These are phyloP conservation scores for Arothron firmamentum DNA, from an alignment of 2,113 vertebrate species.

Conservation along the genomic window DNA sequence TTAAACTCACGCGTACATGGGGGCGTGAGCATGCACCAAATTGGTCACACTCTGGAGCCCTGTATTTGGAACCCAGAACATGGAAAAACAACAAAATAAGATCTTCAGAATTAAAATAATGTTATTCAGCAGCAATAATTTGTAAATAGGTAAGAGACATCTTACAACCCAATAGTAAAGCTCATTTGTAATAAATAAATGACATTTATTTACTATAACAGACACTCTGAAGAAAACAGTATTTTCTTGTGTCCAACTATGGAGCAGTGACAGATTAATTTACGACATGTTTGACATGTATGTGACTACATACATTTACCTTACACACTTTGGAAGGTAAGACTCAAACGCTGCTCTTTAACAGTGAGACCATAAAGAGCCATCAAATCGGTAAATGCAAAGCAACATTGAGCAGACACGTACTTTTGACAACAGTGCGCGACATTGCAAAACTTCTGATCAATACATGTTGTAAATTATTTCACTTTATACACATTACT, in stretches of 20 bases:
- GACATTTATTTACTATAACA: conserved; percentile 4
- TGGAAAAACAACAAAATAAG: too few species aligned
- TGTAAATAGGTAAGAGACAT: not conserved
- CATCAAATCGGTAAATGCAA: conserved; percentile 22
- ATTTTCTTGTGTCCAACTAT: not conserved
- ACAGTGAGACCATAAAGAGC: not conserved
- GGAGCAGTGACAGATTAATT: not conserved
- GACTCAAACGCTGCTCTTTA: not conserved
- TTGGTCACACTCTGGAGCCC: too few species aligned
- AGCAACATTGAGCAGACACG: conserved; percentile 23
- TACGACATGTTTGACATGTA: not conserved
- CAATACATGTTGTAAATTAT: not conserved
- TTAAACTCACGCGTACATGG: conserved; percentile 34
- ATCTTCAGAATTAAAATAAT: not conserved
- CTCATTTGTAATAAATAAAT: conserved; percentile 50
- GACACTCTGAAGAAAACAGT: conserved; percentile 19
- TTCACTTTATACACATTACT: not conserved
- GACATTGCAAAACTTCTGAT: conserved; percentile 1
- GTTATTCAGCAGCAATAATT: too few species aligned
- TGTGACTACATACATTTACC: conserved; percentile 10
- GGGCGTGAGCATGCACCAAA: too few species aligned
- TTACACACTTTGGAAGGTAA: conserved; percentile 24
- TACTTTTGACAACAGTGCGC: conserved; percentile 40
- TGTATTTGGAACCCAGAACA: too few species aligned
- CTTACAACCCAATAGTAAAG: not conserved